A percentile compares a stretch with the other conserved stretches of the same genome.
phyloP scores from a whole-genome alignment of 2,113 vertebrate species.

The Mobula hypostoma region DNA sequence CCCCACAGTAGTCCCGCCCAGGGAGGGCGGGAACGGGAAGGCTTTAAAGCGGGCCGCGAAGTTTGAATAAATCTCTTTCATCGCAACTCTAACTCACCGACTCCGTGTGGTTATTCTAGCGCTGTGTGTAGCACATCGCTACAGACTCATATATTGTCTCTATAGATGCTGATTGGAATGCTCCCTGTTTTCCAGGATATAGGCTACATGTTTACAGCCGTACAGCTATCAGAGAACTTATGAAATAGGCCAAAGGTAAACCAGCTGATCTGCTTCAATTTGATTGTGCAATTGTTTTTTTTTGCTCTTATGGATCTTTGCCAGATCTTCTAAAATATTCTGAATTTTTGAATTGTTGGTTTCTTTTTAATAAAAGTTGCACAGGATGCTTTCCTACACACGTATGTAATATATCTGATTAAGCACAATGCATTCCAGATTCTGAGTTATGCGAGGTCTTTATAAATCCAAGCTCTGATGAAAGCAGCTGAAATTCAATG shows the following conservation, averaged over 20 bases:
- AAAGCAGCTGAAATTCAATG: not conserved
- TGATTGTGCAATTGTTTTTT: slow-evolving; percentile 13
- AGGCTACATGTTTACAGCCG: not conserved
- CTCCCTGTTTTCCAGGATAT: not conserved
- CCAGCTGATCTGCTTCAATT: slow-evolving; percentile 16
- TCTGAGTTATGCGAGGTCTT: no score
- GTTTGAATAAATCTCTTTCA: no score
- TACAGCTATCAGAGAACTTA: slow-evolving; percentile 13
- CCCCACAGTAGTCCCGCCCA: no score
- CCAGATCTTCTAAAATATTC: slow-evolving; percentile 2
- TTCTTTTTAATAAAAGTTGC: not conserved
- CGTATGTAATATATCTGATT: not conserved
- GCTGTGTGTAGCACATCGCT: no score
- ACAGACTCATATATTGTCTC: not conserved
- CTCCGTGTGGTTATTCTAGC: no score
- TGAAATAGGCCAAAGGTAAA: slow-evolving; percentile 34
- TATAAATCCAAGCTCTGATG: not conserved
- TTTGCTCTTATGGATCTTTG: not conserved
- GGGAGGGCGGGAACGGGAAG: no score
- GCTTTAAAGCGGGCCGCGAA: no score
- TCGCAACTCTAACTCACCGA: no score
- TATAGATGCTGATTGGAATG: not conserved
- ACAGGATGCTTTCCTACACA: not conserved
- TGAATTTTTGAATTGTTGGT: not conserved
- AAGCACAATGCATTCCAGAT: not conserved